Evolutionary conservation across 2,797 vertebrate genomes (phyloP), one percentile per base, ranked within the genome.

Genomic region (Pseudomugil tenellus): DNA sequence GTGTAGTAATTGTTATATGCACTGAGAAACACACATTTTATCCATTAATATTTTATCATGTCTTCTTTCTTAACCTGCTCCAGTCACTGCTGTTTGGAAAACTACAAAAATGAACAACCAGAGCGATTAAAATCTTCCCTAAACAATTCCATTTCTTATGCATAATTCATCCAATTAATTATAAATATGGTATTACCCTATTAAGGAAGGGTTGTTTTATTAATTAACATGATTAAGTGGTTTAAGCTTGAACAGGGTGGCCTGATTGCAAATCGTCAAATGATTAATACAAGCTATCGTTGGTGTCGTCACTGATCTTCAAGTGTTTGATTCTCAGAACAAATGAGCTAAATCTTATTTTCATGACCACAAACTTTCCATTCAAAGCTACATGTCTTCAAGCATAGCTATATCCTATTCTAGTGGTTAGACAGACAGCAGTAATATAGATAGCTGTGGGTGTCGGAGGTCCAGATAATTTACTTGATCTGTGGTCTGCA

Each of bases 191-290:
- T 59, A 60, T 79, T 72, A 70, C 73, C 73, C 63, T 54, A 80
- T 81, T 84, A 77, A 72, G 51, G 82, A 82, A 51, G 37, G 72
- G 62, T 85, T 88, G 71, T 85, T 87, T 85, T 81, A 74, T 89
- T 72, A 82, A 89, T 89, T 79, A 72, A 70, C 55, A 78, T 55
- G 85, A 89, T 89, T 81, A 86, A 86, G 80, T 74, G 64, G 61
- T 63, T 72, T 60, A 31, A 58, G 58, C 66, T 70, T 71, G 56
- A 79, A 67, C 55, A 52, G 32, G 51, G 39, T 52, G 74, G 75
- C 65, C 74, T 59, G 72, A 84, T 81, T 83, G 57, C 73, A 80
- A 74, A 75, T 35, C 69, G 79, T 79, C 71, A 81, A 76, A 63
- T 83, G 73, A 88, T 86, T 83, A 84, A 85, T 79, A 58, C 51